These are phyloP conservation scores for Cheilosia grossa DNA, from an alignment of 2,888 invertebrate species.

Conservation along the genomic window DNA sequence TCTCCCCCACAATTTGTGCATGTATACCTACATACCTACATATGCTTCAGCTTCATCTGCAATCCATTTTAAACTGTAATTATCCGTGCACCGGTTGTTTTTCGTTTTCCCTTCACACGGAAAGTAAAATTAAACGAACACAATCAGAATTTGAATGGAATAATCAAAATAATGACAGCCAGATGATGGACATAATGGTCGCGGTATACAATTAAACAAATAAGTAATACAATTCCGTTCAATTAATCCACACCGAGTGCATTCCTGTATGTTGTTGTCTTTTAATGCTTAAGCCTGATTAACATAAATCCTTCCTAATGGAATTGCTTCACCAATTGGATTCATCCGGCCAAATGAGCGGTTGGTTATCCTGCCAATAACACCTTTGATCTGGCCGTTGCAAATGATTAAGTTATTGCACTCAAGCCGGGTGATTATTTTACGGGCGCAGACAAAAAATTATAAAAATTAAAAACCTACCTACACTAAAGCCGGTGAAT, in stretches of 20 bases:
- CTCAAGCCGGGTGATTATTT: not conserved
- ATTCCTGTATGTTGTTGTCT: slow-evolving; percentile 18
- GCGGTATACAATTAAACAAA: slow-evolving; percentile 35
- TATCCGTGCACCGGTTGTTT: slow-evolving; percentile 6
- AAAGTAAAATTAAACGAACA: slow-evolving; percentile 15
- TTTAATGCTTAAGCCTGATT: slow-evolving; percentile 50
- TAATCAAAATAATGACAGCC: slow-evolving; percentile 22
- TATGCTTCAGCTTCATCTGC: not conserved
- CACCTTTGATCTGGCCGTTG: slow-evolving; percentile 1
- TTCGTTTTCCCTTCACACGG: not conserved
- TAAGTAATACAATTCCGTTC: slow-evolving; percentile 39
- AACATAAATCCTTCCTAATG: slow-evolving; percentile 34
- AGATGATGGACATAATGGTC: slow-evolving; percentile 25
- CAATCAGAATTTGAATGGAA: slow-evolving; percentile 46
- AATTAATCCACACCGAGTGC: slow-evolving; percentile 18
- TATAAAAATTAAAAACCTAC: no score
- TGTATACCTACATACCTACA: no score
- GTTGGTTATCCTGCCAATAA: slow-evolving; percentile 36
- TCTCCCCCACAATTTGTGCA: no score
- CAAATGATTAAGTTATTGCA: slow-evolving; percentile 14
- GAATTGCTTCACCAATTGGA: slow-evolving; percentile 52
- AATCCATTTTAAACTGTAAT: not conserved
- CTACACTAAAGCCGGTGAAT: no score
- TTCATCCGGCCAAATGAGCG: slow-evolving; percentile 44
- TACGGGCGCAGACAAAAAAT: no score